phyloP scores from a whole-genome alignment of 2,888 invertebrate species.

The Caenorhabditis zanzibari region DNA sequence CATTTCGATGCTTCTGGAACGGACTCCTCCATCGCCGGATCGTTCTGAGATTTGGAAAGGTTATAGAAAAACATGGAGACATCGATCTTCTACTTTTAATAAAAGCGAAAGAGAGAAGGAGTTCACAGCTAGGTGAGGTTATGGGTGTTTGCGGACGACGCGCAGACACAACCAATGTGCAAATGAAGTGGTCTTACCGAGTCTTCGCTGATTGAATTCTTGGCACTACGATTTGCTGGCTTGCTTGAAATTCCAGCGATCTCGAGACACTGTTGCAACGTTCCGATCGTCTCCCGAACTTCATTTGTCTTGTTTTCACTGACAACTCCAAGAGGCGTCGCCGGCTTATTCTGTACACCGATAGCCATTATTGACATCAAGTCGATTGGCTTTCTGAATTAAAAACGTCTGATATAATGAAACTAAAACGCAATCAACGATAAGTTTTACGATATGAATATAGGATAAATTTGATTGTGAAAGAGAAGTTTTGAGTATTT shows the following conservation, averaged over 20 bases:
- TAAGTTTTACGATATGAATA: not conserved
- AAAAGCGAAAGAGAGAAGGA: no score
- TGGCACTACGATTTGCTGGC: constrained; percentile 39
- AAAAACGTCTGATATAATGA: no score
- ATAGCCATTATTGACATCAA: constrained; percentile 52
- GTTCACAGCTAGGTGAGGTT: no score
- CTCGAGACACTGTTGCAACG: constrained; percentile 54
- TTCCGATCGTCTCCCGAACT: constrained; percentile 59
- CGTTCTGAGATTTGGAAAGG: constrained; percentile 24
- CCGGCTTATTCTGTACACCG: constrained; percentile 52
- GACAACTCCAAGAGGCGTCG: not conserved
- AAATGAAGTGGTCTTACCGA: constrained; percentile 20
- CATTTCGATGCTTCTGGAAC: constrained; percentile 73
- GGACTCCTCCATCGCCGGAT: constrained; percentile 55
- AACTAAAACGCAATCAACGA: not conserved
- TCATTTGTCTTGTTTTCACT: constrained; percentile 8
- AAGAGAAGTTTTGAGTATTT: not conserved
- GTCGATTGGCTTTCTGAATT: constrained; percentile 7
- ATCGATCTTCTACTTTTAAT: no score
- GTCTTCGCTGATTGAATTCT: constrained; percentile 56
- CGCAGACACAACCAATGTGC: no score
- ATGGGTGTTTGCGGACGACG: no score
- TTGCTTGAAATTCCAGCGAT: constrained; percentile 47
- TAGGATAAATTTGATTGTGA: not conserved
- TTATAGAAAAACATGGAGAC: no score